These are phyloP conservation scores for Drosophila prostipennis DNA, from an alignment of 2,888 invertebrate species.

Conservation along the genomic window DNA sequence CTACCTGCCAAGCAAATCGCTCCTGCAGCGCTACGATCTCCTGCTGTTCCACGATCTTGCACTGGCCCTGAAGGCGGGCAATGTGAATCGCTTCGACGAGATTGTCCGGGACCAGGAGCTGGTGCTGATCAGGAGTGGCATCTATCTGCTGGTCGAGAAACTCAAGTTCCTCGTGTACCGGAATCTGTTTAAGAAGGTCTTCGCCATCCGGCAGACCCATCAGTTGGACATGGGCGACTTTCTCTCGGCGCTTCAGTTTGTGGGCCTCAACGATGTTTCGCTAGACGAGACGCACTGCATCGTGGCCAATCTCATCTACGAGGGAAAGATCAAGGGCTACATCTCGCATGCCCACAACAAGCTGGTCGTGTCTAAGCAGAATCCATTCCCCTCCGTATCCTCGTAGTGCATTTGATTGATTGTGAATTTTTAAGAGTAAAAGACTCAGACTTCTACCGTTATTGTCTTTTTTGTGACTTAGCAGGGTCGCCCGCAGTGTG, in stretches of 20 bases:
- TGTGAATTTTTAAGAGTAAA: slow-evolving; percentile 3
- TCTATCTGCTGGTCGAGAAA: slow-evolving; percentile 98
- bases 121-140: slow-evolving; percentile 98
- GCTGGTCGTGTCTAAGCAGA: slow-evolving; percentile 98
- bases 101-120: slow-evolving; percentile 94
- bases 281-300: slow-evolving; percentile 98
- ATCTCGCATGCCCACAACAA: slow-evolving; percentile 98
- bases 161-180: slow-evolving; percentile 97
- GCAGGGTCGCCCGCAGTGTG: too few species aligned
- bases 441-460: not conserved
- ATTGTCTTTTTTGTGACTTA: too few species aligned
- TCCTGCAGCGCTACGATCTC: slow-evolving; percentile 95
- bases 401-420: slow-evolving; percentile 82
- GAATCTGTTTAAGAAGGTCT: slow-evolving; percentile 96
- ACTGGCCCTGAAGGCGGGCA: slow-evolving; percentile 94
- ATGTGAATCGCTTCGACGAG: slow-evolving; percentile 92
- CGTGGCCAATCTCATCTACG: slow-evolving; percentile 97
- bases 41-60: slow-evolving; percentile 95
- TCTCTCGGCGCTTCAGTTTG: slow-evolving; percentile 91
- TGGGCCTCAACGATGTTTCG: slow-evolving; percentile 94
- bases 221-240: slow-evolving; percentile 95
- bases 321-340: slow-evolving; percentile 99
- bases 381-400: slow-evolving; percentile 94
- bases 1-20: slow-evolving; percentile 93
- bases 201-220: slow-evolving; percentile 90